A percentile compares a stretch with the other conserved stretches of the same genome.
Evolutionary conservation across 2,113 vertebrate species (phyloP).

Genomic region (Thymallus thymallus): DNA sequence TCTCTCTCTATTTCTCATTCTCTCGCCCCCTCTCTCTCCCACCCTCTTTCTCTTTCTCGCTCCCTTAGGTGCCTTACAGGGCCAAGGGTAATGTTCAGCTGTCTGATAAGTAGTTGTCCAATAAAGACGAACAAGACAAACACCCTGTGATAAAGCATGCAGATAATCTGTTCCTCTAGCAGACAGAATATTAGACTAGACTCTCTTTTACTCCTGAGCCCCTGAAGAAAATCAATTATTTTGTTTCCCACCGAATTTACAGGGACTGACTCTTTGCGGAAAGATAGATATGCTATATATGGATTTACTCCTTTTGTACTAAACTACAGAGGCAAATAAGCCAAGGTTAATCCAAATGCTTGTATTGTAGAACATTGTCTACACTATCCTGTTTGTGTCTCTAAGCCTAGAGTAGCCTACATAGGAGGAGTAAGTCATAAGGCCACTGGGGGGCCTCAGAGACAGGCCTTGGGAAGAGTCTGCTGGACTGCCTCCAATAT

Average conservation of each 20-base stretch:
- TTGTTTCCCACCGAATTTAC: background rate
- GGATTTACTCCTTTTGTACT: background rate
- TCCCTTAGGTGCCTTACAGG: slow-evolving; percentile 34
- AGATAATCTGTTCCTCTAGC: slow-evolving; percentile 43
- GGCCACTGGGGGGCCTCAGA: slow-evolving; percentile 76
- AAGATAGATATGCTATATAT: background rate
- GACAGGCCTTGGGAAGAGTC: slow-evolving; percentile 39
- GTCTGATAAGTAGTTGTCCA: background rate
- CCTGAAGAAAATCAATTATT: slow-evolving; percentile 1
- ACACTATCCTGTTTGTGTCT: too few relatives aligned
- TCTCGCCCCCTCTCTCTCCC: background rate
- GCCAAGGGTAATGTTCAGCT: slow-evolving; percentile 31
- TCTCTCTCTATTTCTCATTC: too few relatives aligned
- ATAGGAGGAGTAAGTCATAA: slow-evolving; percentile 48
- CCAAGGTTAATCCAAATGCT: too few relatives aligned
- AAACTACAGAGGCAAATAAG: background rate
- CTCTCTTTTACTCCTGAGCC: slow-evolving; percentile 13
- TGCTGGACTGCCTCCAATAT: too few relatives aligned
- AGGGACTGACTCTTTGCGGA: background rate
- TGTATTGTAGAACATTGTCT: too few relatives aligned
- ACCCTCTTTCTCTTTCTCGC: background rate
- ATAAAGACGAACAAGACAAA: background rate
- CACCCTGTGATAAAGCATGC: slow-evolving; percentile 40
- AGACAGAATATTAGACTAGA: too few relatives aligned
- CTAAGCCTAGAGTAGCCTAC: too few relatives aligned